Conservation (phyloP, 2,888 invertebrate species). For the Digitonthophagus gazella region DNA sequence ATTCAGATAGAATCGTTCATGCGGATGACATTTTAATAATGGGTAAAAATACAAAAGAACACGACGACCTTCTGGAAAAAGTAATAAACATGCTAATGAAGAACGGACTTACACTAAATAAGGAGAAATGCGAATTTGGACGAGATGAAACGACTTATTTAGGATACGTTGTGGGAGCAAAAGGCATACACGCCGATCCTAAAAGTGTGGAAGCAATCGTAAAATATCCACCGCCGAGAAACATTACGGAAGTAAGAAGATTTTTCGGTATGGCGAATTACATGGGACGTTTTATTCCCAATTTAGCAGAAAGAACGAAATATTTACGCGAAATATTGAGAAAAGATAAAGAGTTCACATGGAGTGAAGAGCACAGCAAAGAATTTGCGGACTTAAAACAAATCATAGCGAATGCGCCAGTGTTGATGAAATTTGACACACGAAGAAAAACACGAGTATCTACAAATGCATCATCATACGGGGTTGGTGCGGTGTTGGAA, state of each 20-base stretch:
- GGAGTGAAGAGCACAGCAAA: constrained; percentile 8
- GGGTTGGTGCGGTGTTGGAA: constrained; percentile 7
- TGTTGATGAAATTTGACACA: neutral
- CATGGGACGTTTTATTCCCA: constrained; percentile 8
- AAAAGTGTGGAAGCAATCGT: constrained; percentile 6
- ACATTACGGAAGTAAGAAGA: constrained; percentile 10
- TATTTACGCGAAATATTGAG: constrained; percentile 6
- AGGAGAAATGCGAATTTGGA: neutral
- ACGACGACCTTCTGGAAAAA: constrained; percentile 3
- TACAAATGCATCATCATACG: constrained; percentile 6
- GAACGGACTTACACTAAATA: constrained; percentile 8
- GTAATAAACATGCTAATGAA: neutral
- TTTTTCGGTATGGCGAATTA: constrained; percentile 9
- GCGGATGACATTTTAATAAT: constrained; percentile 2
- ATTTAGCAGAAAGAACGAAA: constrained; percentile 15
- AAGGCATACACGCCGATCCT: neutral
- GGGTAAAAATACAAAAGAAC: constrained; percentile 1
- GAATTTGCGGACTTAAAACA: constrained; percentile 1
- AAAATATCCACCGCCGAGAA: neutral
- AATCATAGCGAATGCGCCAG: neutral
- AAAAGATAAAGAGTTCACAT: constrained; percentile 15
- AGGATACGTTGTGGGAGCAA: neutral
- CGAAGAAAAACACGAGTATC: neutral
- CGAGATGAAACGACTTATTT: neutral
- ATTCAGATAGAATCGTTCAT: constrained; percentile 2